Conservation (phyloP, 2,113 vertebrate species). For the Dasypus novemcinctus region DNA sequence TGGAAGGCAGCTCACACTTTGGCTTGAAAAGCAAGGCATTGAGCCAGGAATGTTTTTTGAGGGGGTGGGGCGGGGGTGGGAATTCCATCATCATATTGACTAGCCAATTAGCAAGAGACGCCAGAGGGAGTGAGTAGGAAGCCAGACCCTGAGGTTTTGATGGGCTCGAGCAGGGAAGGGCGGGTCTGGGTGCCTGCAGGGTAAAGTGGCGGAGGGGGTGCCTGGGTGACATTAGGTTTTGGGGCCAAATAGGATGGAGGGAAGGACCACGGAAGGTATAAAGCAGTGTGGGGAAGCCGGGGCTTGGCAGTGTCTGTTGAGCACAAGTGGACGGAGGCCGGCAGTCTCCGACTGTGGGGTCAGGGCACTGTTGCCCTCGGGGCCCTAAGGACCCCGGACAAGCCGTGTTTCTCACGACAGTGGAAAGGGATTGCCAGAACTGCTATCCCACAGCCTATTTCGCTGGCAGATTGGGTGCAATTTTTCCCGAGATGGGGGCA, state of each 20-base stretch:
- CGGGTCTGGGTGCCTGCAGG: background rate
- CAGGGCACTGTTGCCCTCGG: background rate
- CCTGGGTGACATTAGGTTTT: background rate
- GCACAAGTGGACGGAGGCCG: background rate
- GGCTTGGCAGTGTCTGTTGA: background rate
- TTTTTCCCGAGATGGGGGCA: background rate
- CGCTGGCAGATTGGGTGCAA: conserved; percentile 55
- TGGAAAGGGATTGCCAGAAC: conserved; percentile 15
- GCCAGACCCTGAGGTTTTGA: background rate
- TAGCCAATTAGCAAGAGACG: background rate
- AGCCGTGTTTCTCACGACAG: background rate
- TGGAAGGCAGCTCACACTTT: background rate
- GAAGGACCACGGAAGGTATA: background rate
- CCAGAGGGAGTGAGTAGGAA: background rate
- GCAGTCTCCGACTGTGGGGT: background rate
- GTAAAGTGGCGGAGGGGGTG: background rate
- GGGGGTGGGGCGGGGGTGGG: background rate
- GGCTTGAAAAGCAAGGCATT: background rate
- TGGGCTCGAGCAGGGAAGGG: background rate
- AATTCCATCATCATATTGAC: background rate
- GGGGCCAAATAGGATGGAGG: background rate
- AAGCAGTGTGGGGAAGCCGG: background rate
- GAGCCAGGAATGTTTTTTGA: background rate
- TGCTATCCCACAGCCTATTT: conserved; percentile 18
- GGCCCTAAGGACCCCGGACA: background rate